Evolutionary conservation across 2,888 invertebrate genomes (phyloP).

Genomic region (Acanthoscelides obtectus): DNA sequence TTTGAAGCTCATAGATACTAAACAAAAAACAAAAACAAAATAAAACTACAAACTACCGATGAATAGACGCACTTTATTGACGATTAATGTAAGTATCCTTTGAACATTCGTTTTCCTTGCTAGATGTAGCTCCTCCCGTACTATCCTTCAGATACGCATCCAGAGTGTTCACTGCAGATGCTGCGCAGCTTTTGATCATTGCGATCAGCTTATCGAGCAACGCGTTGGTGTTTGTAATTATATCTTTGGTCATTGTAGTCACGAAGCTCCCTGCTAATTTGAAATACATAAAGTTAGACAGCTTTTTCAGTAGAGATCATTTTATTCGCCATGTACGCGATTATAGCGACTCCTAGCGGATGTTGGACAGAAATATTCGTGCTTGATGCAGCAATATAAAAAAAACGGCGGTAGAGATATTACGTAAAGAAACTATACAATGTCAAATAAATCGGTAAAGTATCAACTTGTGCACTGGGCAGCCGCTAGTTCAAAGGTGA

Average conservation of each 20-base stretch:
- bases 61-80: background rate
- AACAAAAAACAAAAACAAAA: too few species aligned
- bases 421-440: too few species aligned
- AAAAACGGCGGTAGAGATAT: too few species aligned
- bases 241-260: background rate
- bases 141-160: background rate
- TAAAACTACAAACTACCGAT: background rate
- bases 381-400: too few species aligned
- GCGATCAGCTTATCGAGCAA: background rate
- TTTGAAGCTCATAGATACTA: too few species aligned
- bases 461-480: too few species aligned
- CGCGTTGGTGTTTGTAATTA: background rate
- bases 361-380: too few species aligned
- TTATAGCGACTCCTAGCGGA: too few species aligned
- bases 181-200: background rate
- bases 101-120: background rate
- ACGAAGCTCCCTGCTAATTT: background rate
- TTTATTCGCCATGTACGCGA: too few species aligned
- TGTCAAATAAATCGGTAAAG: too few species aligned
- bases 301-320: too few species aligned
- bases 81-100: background rate
- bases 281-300: background rate
- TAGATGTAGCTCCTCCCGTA: background rate
- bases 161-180: background rate
- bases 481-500: too few species aligned